phyloP scores from a whole-genome alignment of 2,113 vertebrate genomes.

The Pterophyllum scalare region DNA sequence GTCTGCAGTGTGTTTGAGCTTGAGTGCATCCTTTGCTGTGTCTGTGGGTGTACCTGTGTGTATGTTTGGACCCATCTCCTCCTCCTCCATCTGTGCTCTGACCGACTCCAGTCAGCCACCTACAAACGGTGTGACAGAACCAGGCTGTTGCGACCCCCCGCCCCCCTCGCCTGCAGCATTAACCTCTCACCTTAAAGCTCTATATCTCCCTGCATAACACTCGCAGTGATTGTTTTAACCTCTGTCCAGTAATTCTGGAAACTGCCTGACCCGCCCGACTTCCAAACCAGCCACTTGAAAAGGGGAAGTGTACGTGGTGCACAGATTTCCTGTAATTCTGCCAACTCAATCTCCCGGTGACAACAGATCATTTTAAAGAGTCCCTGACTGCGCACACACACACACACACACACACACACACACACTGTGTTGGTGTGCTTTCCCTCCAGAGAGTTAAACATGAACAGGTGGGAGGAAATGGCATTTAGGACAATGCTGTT shows the following conservation, averaged over 20 bases:
- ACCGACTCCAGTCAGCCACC: constrained; percentile 67
- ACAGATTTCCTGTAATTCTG: constrained; percentile 59
- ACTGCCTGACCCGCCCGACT: constrained; percentile 52
- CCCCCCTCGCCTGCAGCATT: constrained; percentile 46
- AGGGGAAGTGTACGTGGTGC: constrained; percentile 33
- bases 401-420: too few species aligned
- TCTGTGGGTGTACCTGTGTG: constrained; percentile 28
- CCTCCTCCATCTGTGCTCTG: constrained; percentile 57
- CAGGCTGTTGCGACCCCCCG: constrained; percentile 40
- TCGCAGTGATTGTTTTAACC: constrained; percentile 37
- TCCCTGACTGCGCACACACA: too few species aligned
- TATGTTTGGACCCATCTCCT: constrained; percentile 27
- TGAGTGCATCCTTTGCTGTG: constrained; percentile 6
- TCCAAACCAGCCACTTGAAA: constrained; percentile 41
- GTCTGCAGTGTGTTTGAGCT: constrained; percentile 21
- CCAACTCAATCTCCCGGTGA: constrained; percentile 55
- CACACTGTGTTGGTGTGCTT: neutral
- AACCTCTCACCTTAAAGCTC: constrained; percentile 57
- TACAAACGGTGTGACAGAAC: constrained; percentile 64
- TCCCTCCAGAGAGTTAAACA: constrained; percentile 34
- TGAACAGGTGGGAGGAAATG: constrained; percentile 79
- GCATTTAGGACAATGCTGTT: constrained; percentile 51
- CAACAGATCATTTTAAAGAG: constrained; percentile 39
- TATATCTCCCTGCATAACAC: constrained; percentile 23
- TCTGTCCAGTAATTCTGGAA: constrained; percentile 45